Evolutionary conservation across 1,140 invertebrate species (phyloP).

Genomic region (Aleiodes sp.): DNA sequence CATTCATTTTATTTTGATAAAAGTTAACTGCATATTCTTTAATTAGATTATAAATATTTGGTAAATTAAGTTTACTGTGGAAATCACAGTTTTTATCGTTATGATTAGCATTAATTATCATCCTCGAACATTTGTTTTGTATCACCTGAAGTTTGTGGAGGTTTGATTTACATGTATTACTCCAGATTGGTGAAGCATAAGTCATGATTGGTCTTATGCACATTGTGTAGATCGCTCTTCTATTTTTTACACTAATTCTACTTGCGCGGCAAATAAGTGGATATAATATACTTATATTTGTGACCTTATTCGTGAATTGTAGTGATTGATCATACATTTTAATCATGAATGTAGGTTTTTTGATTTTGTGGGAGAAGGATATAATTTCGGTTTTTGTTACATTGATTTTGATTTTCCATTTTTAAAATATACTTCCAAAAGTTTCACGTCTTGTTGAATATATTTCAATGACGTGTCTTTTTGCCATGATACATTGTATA

Average conservation of each 20-base stretch:
- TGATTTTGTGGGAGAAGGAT: slow-evolving; percentile 13
- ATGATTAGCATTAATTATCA: too few relatives aligned
- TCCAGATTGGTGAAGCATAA: slow-evolving; percentile 10
- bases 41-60: too few relatives aligned
- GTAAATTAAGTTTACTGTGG: too few relatives aligned
- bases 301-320: not conserved
- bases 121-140: too few relatives aligned
- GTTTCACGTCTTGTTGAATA: slow-evolving; percentile 22
- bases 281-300: slow-evolving; percentile 4
- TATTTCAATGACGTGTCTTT: slow-evolving; percentile 2
- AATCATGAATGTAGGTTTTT: not conserved
- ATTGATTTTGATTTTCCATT: slow-evolving; percentile 42
- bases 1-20: too few relatives aligned
- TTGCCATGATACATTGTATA: slow-evolving; percentile 17
- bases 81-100: too few relatives aligned
- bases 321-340: not conserved
- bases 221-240: slow-evolving; percentile 15
- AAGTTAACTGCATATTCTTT: too few relatives aligned
- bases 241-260: slow-evolving; percentile 21
- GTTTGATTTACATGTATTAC: slow-evolving; percentile 14
- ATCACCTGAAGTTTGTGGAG: too few relatives aligned
- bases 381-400: slow-evolving; percentile 33
- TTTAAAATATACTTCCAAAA: slow-evolving; percentile 18
- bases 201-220: not conserved
- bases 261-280: slow-evolving; percentile 25